These are phyloP conservation scores for Silurus glanis DNA, from an alignment of 2,113 vertebrate genomes.

Conservation along the genomic window DNA sequence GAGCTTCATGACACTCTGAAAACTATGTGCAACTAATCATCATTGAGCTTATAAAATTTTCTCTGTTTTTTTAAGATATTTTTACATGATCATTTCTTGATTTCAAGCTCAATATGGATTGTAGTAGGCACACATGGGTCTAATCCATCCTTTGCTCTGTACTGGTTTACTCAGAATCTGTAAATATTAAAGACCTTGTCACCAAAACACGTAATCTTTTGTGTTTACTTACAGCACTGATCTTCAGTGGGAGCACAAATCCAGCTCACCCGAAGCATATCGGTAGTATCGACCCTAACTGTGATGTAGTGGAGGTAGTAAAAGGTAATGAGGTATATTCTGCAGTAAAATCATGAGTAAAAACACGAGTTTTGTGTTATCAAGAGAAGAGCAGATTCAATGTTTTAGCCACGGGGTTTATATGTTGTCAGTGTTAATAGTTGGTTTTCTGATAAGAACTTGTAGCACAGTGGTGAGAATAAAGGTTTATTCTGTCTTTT, in stretches of 20 bases:
- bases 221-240: slow-evolving; percentile 76
- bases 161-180: not conserved
- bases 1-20: not conserved
- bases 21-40: not conserved
- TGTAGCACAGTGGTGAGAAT: not conserved
- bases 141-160: not conserved
- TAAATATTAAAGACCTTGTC: slow-evolving; percentile 14
- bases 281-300: slow-evolving; percentile 95
- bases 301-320: slow-evolving; percentile 89
- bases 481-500: not conserved
- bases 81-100: not conserved
- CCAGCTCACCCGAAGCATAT: slow-evolving; percentile 91
- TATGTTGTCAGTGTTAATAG: not conserved
- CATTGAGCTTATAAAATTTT: not conserved
- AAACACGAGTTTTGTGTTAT: not conserved
- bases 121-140: not conserved
- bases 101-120: not conserved
- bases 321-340: slow-evolving; percentile 75
- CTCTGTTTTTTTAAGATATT: not conserved
- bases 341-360: not conserved
- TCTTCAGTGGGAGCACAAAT: slow-evolving; percentile 86
- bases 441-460: not conserved
- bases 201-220: not conserved
- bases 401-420: not conserved
- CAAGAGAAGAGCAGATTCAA: not conserved